A percentile compares a stretch with the other conserved stretches of the same genome.
phyloP scores from a whole-genome alignment of 2,888 invertebrate genomes.

The Apeira syringaria region DNA sequence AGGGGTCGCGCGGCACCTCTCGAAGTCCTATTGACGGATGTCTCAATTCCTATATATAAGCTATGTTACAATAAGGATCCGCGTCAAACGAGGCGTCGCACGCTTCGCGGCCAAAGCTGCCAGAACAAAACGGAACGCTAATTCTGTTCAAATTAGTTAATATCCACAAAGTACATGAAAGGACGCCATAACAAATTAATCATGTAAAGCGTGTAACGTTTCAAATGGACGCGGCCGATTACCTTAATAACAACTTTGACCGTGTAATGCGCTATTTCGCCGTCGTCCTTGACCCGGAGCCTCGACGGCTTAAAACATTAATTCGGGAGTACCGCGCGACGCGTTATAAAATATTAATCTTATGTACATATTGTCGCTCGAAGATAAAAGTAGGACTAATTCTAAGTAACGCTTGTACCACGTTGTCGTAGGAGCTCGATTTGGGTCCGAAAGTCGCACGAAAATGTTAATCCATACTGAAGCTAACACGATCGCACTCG shows the following conservation, averaged over 20 bases:
- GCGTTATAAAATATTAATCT: conserved; percentile 79
- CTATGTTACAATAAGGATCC: conserved; percentile 44
- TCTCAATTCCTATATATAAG: conserved; percentile 68
- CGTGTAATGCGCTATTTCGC: conserved; percentile 28
- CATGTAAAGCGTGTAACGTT: conserved; percentile 8
- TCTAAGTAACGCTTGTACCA: conserved; percentile 46
- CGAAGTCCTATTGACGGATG: conserved; percentile 36
- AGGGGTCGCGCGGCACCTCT: conserved; percentile 57
- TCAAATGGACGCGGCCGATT: conserved; percentile 35
- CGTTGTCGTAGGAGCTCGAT: conserved; percentile 23
- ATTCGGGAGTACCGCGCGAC: conserved; percentile 57
- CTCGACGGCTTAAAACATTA: conserved; percentile 33
- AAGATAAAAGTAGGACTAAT: conserved; percentile 76
- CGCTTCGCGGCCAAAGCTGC: conserved; percentile 4
- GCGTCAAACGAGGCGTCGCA: too few species aligned
- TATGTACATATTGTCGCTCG: conserved; percentile 84
- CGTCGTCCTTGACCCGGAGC: conserved; percentile 29
- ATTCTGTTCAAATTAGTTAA: conserved; percentile 8
- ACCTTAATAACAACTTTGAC: conserved; percentile 26
- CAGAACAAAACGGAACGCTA: conserved; percentile 1
- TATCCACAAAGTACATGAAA: conserved; percentile 3
- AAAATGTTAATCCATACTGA: conserved; percentile 8
- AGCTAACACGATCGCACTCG: conserved; percentile 21
- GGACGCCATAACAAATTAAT: conserved; percentile 12
- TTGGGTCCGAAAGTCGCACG: conserved; percentile 12